These are phyloP conservation scores for Phyllotreta striolata DNA, from an alignment of 2,888 invertebrate genomes.

Conservation along the genomic window DNA sequence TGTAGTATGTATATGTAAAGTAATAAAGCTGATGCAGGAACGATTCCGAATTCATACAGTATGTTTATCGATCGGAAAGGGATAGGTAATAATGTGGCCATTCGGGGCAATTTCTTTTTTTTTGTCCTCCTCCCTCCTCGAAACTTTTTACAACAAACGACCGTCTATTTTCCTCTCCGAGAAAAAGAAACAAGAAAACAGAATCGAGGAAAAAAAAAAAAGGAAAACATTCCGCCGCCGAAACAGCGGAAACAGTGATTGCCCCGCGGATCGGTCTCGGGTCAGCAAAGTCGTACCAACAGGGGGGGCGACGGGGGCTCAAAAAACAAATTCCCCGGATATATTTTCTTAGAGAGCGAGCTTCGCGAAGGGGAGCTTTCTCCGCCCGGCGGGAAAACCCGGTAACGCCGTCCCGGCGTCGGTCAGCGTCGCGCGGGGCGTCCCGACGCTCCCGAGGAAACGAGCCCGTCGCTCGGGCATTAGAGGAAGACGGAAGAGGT, in stretches of 20 bases:
- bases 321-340: neutral
- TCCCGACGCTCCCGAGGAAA: slow-evolving; percentile 57
- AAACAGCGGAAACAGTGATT: slow-evolving; percentile 27
- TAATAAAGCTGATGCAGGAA: too few relatives aligned
- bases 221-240: slow-evolving; percentile 25
- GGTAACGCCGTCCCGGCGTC: slow-evolving; percentile 31
- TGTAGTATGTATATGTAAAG: too few relatives aligned
- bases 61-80: slow-evolving; percentile 13
- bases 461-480: slow-evolving; percentile 47
- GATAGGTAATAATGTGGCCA: slow-evolving; percentile 15
- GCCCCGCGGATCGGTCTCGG: slow-evolving; percentile 36
- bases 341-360: too few relatives aligned
- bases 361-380: neutral
- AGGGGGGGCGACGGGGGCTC: neutral
- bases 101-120: slow-evolving; percentile 5
- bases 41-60: too few relatives aligned
- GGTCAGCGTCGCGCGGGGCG: slow-evolving; percentile 53
- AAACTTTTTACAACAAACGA: slow-evolving; percentile 19
- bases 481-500: slow-evolving; percentile 51
- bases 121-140: neutral
- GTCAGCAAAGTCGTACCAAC: slow-evolving; percentile 41
- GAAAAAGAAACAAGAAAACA: slow-evolving; percentile 15
- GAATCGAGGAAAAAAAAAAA: slow-evolving; percentile 16
- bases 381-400: slow-evolving; percentile 32
- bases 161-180: slow-evolving; percentile 2